Percentiles rank a stretch among this genome's conserved stretches.
These are phyloP conservation scores for Spodoptera exigua DNA, from an alignment of 2,888 invertebrate genomes.

Conservation along the genomic window DNA sequence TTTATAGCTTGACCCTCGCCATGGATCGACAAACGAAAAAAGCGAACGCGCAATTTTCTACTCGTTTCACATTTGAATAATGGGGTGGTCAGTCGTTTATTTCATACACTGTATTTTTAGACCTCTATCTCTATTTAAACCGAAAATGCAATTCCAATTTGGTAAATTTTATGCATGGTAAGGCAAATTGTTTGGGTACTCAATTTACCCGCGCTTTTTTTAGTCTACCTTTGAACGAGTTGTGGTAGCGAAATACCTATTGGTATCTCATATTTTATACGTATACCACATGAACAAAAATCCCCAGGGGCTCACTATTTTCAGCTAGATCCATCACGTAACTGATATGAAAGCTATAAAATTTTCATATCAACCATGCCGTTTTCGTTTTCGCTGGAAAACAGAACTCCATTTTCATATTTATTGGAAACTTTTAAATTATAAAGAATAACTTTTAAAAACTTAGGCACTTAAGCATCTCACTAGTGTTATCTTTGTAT, in stretches of 20 bases:
- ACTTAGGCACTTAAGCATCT: conserved; percentile 13
- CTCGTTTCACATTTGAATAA: conserved; percentile 59
- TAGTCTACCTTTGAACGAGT: background rate
- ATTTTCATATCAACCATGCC: conserved; percentile 30
- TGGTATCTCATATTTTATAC: conserved; percentile 34
- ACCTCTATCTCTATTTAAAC: conserved; percentile 22
- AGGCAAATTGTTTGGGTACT: too few species aligned
- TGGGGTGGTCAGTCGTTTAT: conserved; percentile 44
- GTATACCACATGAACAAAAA: conserved; percentile 10
- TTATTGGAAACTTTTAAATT: conserved; percentile 11
- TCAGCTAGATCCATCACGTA: conserved; percentile 33
- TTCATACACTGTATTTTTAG: conserved; percentile 40
- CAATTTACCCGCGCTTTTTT: too few species aligned
- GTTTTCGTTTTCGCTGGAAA: conserved; percentile 18
- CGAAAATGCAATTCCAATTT: conserved; percentile 1
- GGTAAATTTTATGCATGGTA: background rate
- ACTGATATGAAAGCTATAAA: conserved; percentile 36
- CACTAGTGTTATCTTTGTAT: too few species aligned
- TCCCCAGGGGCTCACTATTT: conserved; percentile 36
- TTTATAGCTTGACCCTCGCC: conserved; percentile 62
- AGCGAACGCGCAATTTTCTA: conserved; percentile 54
- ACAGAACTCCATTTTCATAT: conserved; percentile 10
- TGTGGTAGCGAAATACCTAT: conserved; percentile 16
- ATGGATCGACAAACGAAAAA: conserved; percentile 58
- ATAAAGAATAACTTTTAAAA: background rate